These are phyloP conservation scores for Ispidina lecontei DNA, from an alignment of 2,797 vertebrate species.

Conservation along the genomic window DNA sequence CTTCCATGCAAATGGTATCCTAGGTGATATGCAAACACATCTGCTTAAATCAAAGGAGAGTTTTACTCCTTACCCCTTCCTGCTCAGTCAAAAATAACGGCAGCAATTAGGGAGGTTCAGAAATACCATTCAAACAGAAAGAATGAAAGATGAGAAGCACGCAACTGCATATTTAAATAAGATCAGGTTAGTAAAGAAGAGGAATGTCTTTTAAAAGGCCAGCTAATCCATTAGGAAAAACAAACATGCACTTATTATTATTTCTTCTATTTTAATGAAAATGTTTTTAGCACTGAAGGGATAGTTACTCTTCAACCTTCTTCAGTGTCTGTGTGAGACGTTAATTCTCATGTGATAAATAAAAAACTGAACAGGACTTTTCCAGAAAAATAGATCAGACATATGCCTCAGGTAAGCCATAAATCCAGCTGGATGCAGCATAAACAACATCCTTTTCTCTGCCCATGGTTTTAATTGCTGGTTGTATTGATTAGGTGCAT, in stretches of 20 bases:
- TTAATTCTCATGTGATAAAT: conserved; percentile 1
- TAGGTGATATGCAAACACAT: conserved; percentile 55
- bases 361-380: background rate
- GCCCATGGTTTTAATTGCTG: background rate
- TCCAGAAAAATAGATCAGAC: background rate
- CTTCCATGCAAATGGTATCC: conserved; percentile 46
- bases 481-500: background rate
- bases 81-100: background rate
- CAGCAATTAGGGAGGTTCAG: background rate
- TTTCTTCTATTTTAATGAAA: background rate
- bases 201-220: background rate
- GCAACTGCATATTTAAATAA: background rate
- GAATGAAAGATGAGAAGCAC: background rate
- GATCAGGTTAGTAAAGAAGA: background rate
- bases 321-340: fast-evolving
- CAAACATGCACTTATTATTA: background rate
- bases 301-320: background rate
- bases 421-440: background rate
- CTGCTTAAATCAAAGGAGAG: conserved; percentile 16
- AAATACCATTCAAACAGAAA: background rate
- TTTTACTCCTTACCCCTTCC: background rate
- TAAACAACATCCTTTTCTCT: background rate
- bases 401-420: background rate
- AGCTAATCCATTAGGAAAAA: background rate
- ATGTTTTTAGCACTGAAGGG: background rate